Base-by-base conservation (phyloP, 2,797 vertebrate genomes). In the Chaenodraco wilsoni region DNA sequence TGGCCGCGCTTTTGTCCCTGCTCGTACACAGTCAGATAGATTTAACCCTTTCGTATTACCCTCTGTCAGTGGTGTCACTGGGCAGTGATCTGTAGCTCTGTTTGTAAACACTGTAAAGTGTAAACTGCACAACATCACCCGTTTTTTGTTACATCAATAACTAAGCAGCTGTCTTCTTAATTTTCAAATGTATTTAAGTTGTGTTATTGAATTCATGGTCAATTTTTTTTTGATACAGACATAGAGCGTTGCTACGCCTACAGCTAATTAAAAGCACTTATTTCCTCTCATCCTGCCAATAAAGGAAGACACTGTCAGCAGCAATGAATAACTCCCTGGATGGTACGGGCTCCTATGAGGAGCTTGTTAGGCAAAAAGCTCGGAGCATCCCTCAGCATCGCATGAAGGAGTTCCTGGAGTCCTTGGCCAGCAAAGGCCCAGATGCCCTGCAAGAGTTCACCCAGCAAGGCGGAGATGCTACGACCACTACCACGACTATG, bases 341-440 rank as follows among this genome's bases (percentile, higher is more conserved):
- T 87, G 96, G 96, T 82, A 93, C 96, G 76, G 96, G 97, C 94
- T 97, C 97, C 74, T 99, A 97, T 90, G 97, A 98, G 95, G 97
- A 99, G 91, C 97, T 98, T 75, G 96, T 99, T 92, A 95, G 98
- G 70, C 96, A 98, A 84, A 99, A 98, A 92, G 97, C 97, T 0
- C 95, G 96, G 74, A 96, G 96, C 17, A 96, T 99, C 80, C 97
- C 98, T 3, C 98, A 99, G 82, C 97, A 99, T 93, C 96, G 97
- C 89, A 98, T 99, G 97, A 99, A 99, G 92, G 98, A 99, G 88
- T 99, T 99, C 83, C 92, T 99, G 85, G 97, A 99, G 89, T 98
- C 97, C 3, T 88, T 99, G 90, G 96, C 96, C 79, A 96, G 90
- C 66, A 99, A 98, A 86, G 97, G 96, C 37, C 96, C 96, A 0